Evolutionary conservation across 2,888 invertebrate genomes (phyloP).

Genomic region (Callimorpha dominula): DNA sequence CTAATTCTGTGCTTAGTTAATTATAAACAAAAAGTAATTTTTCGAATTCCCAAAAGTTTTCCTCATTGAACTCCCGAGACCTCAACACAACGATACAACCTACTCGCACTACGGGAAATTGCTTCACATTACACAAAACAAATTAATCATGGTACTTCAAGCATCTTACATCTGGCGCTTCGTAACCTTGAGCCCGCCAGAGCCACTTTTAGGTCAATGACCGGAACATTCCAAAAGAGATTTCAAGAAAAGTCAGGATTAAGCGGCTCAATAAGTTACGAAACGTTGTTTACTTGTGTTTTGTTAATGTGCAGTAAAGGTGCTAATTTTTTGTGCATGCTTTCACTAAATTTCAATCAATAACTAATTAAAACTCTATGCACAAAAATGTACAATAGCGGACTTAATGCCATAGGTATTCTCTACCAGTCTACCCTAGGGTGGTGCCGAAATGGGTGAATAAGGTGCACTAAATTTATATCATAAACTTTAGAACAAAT

Average conservation of each 20-base stretch:
- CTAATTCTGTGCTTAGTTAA: no score
- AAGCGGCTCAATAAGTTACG: not conserved
- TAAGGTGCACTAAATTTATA: no score
- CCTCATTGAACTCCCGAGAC: not conserved
- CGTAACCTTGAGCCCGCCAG: not conserved
- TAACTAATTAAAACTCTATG: no score
- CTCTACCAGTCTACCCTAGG: no score
- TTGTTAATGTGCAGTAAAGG: not conserved
- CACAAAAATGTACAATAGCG: no score
- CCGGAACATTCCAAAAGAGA: not conserved
- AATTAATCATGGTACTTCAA: not conserved
- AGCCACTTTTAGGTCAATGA: not conserved
- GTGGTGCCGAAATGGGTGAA: no score
- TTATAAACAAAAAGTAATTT: constrained; percentile 1
- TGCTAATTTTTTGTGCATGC: not conserved
- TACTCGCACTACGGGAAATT: not conserved
- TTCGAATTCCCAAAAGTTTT: not conserved
- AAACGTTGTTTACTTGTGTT: not conserved
- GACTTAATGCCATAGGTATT: no score
- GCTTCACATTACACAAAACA: not conserved
- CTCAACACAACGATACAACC: not conserved
- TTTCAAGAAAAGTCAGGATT: not conserved
- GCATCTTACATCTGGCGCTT: not conserved
- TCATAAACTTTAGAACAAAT: no score
- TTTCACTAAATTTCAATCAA: not conserved